Evolutionary conservation across 1,140 invertebrate genomes (phyloP).

Genomic region (Agraylea sexmaculata): DNA sequence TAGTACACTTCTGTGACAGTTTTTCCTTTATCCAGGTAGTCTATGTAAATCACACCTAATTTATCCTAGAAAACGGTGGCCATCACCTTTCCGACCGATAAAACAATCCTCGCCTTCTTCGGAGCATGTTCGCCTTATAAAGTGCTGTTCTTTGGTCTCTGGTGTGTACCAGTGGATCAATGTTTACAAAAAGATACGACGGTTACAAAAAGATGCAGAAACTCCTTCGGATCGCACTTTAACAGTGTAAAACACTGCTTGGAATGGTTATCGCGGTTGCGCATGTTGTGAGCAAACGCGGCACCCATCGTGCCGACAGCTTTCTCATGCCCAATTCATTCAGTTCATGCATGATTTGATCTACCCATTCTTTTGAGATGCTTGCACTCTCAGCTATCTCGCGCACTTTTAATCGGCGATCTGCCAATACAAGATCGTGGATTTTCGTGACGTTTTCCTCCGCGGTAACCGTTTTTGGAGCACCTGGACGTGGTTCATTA

Average conservation of each 20-base stretch:
- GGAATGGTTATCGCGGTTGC: slow-evolving; percentile 21
- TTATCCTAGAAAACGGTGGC: slow-evolving; percentile 27
- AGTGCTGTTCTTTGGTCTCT: slow-evolving; percentile 26
- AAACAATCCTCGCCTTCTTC: too few relatives aligned
- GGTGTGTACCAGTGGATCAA: slow-evolving; percentile 31
- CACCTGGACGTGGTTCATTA: too few relatives aligned
- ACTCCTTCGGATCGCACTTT: slow-evolving; percentile 25
- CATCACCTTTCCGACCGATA: slow-evolving; percentile 24
- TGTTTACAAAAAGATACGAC: slow-evolving; percentile 29
- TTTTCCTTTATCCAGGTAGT: too few relatives aligned
- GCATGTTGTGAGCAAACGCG: slow-evolving; percentile 26
- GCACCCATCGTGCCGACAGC: slow-evolving; percentile 24
- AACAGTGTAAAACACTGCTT: slow-evolving; percentile 24
- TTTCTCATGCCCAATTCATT: slow-evolving; percentile 20
- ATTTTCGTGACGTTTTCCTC: slow-evolving; percentile 15
- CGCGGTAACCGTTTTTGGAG: slow-evolving; percentile 21
- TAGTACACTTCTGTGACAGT: slow-evolving; percentile 24
- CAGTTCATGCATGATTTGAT: slow-evolving; percentile 24
- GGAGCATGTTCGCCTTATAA: slow-evolving; percentile 20
- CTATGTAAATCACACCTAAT: too few relatives aligned
- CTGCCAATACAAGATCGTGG: slow-evolving; percentile 22
- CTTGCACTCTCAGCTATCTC: too few relatives aligned
- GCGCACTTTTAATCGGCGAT: slow-evolving; percentile 23
- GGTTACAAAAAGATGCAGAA: slow-evolving; percentile 25
- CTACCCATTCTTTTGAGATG: slow-evolving; percentile 20